Percentiles rank a stretch among this genome's conserved stretches.
These are phyloP conservation scores for Cryptocheilus praepositus DNA, from an alignment of 2,888 invertebrate species.

Conservation along the genomic window DNA sequence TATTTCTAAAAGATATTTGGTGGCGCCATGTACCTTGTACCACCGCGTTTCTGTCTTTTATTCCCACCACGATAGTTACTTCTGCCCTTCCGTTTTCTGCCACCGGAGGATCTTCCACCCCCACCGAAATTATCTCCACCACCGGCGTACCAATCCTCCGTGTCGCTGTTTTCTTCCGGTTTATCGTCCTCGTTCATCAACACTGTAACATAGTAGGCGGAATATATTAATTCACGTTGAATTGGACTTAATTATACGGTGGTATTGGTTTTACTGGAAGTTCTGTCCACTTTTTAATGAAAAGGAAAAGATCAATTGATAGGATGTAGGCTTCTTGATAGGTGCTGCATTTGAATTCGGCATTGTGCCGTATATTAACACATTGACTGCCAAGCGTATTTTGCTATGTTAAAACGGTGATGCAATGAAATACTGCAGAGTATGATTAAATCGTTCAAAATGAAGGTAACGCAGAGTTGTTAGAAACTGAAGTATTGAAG, in stretches of 20 bases:
- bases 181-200: constrained; percentile 43
- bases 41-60: constrained; percentile 58
- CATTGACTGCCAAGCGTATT: too few relatives aligned
- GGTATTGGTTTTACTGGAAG: too few relatives aligned
- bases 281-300: too few relatives aligned
- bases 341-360: too few relatives aligned
- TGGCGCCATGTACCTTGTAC: neutral
- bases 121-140: constrained; percentile 43
- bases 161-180: constrained; percentile 69
- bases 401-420: too few relatives aligned
- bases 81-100: constrained; percentile 63
- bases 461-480: too few relatives aligned
- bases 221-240: neutral
- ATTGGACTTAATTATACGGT: constrained; percentile 4
- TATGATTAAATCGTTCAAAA: too few relatives aligned
- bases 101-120: constrained; percentile 30
- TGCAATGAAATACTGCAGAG: too few relatives aligned
- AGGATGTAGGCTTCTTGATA: too few relatives aligned
- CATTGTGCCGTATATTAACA: too few relatives aligned
- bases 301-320: too few relatives aligned
- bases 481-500: too few relatives aligned
- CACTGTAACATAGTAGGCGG: constrained; percentile 67
- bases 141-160: constrained; percentile 33
- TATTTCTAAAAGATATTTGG: neutral
- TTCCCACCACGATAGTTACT: constrained; percentile 42